phyloP scores from a whole-genome alignment of 2,888 invertebrate species.

The Chloroclysta siterata region DNA sequence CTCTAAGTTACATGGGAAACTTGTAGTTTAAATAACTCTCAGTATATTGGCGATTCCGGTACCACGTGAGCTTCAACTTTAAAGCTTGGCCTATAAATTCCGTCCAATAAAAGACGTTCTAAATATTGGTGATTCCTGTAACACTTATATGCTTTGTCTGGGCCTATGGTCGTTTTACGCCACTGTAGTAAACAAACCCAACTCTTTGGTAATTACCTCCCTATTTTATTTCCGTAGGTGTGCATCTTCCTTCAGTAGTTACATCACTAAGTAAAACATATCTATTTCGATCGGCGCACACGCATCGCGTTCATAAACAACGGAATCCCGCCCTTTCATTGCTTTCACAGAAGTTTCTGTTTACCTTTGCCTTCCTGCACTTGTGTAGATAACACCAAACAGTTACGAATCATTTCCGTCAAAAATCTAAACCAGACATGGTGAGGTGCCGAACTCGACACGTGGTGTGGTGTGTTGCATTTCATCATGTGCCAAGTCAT shows the following conservation, averaged over 20 bases:
- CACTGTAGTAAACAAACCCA: no score
- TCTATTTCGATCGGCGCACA: constrained; percentile 37
- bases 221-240: no score
- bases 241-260: neutral
- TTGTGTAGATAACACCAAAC: constrained; percentile 48
- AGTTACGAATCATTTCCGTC: constrained; percentile 37
- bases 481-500: neutral
- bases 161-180: no score
- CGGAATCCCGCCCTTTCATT: constrained; percentile 55
- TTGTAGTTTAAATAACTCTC: no score
- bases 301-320: constrained; percentile 51
- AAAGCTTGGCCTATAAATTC: no score
- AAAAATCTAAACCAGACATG: constrained; percentile 42
- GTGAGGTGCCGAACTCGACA: constrained; percentile 11
- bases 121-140: no score
- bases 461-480: constrained; percentile 12
- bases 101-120: no score
- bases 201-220: no score
- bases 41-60: no score
- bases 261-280: constrained; percentile 43
- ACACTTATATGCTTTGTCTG: no score
- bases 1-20: no score
- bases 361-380: constrained; percentile 62
- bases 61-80: no score
- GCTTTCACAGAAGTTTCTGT: constrained; percentile 66